A percentile compares a stretch with the other conserved stretches of the same genome.
Evolutionary conservation across 2,888 invertebrate genomes (phyloP).

Genomic region (Drepanosiphum platanoidis): DNA sequence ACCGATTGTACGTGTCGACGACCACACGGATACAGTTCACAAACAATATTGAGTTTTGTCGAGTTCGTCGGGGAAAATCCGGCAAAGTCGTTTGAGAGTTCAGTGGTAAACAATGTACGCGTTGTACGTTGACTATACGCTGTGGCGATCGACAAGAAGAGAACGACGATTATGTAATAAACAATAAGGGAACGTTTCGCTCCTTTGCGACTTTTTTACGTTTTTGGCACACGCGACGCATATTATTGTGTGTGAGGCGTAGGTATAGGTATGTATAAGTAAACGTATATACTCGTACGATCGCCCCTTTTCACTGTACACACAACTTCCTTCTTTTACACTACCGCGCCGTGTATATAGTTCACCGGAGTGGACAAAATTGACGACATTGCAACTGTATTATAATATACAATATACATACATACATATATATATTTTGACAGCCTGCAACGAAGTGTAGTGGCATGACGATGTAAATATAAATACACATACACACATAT

Average conservation of each 20-base stretch:
- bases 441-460: neutral
- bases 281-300: neutral
- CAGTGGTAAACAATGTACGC: neutral
- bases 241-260: neutral
- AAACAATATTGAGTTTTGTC: neutral
- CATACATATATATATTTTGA: neutral
- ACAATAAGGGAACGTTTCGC: neutral
- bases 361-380: conserved; percentile 25
- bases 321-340: neutral
- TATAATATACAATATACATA: conserved; percentile 2
- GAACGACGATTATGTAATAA: neutral
- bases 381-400: conserved; percentile 47
- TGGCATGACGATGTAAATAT: conserved; percentile 7
- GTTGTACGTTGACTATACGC: neutral
- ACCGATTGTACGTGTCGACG: neutral
- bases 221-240: conserved; percentile 25
- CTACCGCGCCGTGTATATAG: neutral
- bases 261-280: no score
- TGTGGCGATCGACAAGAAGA: neutral
- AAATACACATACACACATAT: neutral
- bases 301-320: conserved; percentile 1
- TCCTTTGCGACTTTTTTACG: neutral
- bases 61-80: neutral
- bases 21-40: neutral
- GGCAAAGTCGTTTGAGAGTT: neutral